Evolutionary conservation across 1,140 invertebrate species (phyloP).

Genomic region (Drosophila nigrodunni): DNA sequence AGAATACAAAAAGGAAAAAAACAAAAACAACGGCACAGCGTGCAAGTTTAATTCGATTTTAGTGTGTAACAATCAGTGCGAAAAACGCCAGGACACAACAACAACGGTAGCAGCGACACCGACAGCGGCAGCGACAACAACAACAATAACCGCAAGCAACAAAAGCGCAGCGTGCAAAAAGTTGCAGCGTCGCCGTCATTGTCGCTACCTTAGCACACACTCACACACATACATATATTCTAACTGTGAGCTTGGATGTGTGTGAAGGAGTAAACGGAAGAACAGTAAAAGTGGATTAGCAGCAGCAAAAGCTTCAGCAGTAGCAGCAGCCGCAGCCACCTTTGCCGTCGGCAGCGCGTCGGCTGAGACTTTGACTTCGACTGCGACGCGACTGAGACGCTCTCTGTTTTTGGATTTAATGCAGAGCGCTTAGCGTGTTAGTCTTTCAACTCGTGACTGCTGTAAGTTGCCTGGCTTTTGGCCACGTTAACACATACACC

Average conservation of each 20-base stretch:
- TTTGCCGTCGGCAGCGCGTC: constrained; percentile 41
- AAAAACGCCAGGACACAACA: constrained; percentile 47
- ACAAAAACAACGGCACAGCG: constrained; percentile 35
- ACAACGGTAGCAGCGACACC: constrained; percentile 17
- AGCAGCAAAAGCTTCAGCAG: constrained; percentile 51
- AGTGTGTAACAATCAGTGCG: constrained; percentile 75
- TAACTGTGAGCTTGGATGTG: constrained; percentile 1
- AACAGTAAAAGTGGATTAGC: constrained; percentile 75
- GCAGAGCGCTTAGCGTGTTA: constrained; percentile 57
- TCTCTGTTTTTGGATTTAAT: constrained; percentile 54
- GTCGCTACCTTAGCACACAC: constrained; percentile 37
- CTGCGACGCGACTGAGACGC: constrained; percentile 1
- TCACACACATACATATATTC: neutral
- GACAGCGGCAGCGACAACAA: constrained; percentile 33
- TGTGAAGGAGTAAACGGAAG: constrained; percentile 30
- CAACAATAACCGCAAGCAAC: constrained; percentile 39
- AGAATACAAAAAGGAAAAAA: constrained; percentile 5
- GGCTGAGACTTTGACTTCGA: constrained; percentile 30
- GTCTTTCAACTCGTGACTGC: constrained; percentile 60
- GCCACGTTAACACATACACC: constrained; percentile 21
- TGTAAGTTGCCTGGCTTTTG: constrained; percentile 61
- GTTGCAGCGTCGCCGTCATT: constrained; percentile 28
- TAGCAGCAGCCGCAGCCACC: constrained; percentile 33
- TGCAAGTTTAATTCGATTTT: constrained; percentile 79
- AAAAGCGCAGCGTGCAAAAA: constrained; percentile 51